These are phyloP conservation scores for Gadopsis marmoratus DNA, from an alignment of 2,797 vertebrate species.

Conservation along the genomic window DNA sequence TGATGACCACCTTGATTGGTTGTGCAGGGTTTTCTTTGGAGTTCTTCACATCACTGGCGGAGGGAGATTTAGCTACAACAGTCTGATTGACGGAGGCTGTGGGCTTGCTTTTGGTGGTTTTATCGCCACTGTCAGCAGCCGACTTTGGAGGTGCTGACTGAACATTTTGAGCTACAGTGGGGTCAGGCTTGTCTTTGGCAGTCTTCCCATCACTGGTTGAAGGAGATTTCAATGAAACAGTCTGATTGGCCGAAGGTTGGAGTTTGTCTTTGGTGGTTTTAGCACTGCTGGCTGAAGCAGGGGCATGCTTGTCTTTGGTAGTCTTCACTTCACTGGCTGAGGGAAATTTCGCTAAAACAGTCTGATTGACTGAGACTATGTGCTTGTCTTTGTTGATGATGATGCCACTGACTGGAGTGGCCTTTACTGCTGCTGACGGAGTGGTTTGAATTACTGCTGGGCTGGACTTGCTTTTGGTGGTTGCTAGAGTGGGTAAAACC, in stretches of 20 bases:
- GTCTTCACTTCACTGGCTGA: conserved; percentile 57
- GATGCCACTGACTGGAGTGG: conserved; percentile 39
- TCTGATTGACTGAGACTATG: conserved; percentile 58
- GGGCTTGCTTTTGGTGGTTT: conserved; percentile 66
- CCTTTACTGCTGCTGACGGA: conserved; percentile 50
- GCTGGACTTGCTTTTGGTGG: conserved; percentile 60
- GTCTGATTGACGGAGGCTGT: conserved; percentile 56
- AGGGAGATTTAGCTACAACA: conserved; percentile 44
- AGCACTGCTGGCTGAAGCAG: conserved; percentile 21
- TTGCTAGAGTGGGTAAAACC: conserved; percentile 48
- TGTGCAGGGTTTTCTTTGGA: conserved; percentile 63
- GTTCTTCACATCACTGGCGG: conserved; percentile 43
- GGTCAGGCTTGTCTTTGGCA: conserved; percentile 57
- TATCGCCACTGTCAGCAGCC: conserved; percentile 28
- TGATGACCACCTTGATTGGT: conserved; percentile 81
- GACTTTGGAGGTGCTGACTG: conserved; percentile 56
- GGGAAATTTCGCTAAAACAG: conserved; percentile 48
- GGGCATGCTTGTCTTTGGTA: conserved; percentile 60
- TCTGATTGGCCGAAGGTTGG: conserved; percentile 61
- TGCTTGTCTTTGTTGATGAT: conserved; percentile 64
- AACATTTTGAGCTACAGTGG: conserved; percentile 47
- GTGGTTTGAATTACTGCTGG: conserved; percentile 64
- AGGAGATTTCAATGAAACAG: conserved; percentile 52
- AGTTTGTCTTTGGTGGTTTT: conserved; percentile 68
- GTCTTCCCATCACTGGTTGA: conserved; percentile 51